Evolutionary conservation across 2,888 invertebrate genomes (phyloP).

Genomic region (Hyppa rectilinea): DNA sequence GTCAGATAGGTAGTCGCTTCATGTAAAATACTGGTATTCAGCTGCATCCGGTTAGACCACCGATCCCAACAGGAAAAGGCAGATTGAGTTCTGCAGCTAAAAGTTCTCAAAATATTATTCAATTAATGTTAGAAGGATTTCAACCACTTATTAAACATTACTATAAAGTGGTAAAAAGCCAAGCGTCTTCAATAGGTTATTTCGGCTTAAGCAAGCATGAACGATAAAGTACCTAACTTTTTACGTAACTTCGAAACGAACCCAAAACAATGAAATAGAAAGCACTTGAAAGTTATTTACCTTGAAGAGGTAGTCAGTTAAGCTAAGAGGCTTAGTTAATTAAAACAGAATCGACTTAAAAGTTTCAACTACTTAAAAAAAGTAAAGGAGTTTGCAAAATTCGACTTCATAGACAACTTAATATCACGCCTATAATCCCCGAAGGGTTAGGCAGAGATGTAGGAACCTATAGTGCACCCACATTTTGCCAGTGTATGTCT

Average conservation of each 20-base stretch:
- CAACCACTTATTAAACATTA: background rate
- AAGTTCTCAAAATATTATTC: background rate
- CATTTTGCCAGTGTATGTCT: too few relatives aligned
- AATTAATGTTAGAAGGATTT: background rate
- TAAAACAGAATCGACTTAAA: background rate
- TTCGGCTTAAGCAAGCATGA: constrained; percentile 14
- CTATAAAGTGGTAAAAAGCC: background rate
- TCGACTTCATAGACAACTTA: too few relatives aligned
- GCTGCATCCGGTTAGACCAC: too few relatives aligned
- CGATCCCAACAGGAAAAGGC: too few relatives aligned
- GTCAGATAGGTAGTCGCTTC: too few relatives aligned
- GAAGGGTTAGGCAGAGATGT: too few relatives aligned
- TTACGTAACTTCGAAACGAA: background rate
- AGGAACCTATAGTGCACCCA: too few relatives aligned
- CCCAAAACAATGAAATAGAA: constrained; percentile 3
- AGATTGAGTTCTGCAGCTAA: background rate
- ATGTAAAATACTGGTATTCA: too few relatives aligned
- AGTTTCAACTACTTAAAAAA: background rate
- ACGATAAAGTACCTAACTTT: constrained; percentile 9
- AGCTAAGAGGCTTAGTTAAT: background rate
- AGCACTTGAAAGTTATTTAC: constrained; percentile 1
- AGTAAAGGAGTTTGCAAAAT: background rate
- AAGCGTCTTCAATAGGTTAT: constrained; percentile 6
- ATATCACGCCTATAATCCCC: too few relatives aligned
- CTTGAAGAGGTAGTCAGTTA: background rate